Percentiles rank a stretch among this genome's conserved stretches.
Conservation (phyloP, 2,888 invertebrate genomes). For the Ernsta delagoae region DNA sequence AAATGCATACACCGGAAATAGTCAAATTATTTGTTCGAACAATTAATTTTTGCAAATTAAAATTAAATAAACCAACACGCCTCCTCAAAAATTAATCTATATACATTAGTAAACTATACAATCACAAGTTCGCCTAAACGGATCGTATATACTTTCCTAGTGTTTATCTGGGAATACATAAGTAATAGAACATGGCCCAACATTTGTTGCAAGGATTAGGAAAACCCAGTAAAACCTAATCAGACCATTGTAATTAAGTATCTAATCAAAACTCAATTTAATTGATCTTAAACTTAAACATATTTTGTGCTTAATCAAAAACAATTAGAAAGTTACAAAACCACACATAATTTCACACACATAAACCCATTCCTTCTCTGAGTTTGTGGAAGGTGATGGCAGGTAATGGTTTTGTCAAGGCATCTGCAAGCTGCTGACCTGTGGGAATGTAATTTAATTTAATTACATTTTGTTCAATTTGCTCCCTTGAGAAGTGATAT, state of each 20-base stretch:
- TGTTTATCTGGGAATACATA: not conserved
- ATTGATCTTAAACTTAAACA: not conserved
- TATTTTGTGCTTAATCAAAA: not conserved
- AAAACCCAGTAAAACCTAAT: slow-evolving; percentile 11
- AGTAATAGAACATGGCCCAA: slow-evolving; percentile 1
- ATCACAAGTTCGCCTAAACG: slow-evolving; percentile 4
- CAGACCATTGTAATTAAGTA: not conserved
- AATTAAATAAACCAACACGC: slow-evolving; percentile 7
- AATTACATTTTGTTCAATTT: slow-evolving; percentile 1
- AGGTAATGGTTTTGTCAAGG: slow-evolving; percentile 4
- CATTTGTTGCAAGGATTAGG: slow-evolving; percentile 9
- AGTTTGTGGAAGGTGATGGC: not conserved
- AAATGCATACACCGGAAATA: too few species aligned
- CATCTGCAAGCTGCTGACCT: not conserved
- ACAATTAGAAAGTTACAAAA: not conserved
- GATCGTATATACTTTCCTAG: slow-evolving; percentile 3
- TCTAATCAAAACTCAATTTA: not conserved
- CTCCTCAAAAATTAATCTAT: slow-evolving; percentile 9
- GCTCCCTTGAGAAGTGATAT: slow-evolving; percentile 5
- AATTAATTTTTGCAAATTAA: slow-evolving; percentile 1
- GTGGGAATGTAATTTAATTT: slow-evolving; percentile 5
- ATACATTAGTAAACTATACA: not conserved
- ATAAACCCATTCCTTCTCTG: slow-evolving; percentile 4
- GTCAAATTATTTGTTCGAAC: not conserved
- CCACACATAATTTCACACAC: not conserved